Base-by-base conservation (phyloP, 2,113 vertebrate genomes). In the Danionella cerebrum region DNA sequence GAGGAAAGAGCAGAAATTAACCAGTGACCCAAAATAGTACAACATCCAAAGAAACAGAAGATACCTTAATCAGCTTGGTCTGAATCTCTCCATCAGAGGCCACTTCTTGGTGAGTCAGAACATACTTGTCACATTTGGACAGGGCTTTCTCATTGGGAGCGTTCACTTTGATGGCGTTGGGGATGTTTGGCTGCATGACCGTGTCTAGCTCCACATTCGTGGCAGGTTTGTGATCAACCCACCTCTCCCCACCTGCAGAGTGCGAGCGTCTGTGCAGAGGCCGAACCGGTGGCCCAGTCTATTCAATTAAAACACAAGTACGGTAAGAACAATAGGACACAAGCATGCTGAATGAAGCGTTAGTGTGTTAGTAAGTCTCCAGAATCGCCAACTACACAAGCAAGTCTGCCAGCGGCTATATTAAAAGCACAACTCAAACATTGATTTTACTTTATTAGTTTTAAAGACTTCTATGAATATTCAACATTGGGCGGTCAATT, bases 41-140 rank as follows among this genome's bases (percentile, higher is more conserved):
- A 3, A 12, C 27, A 8, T 6, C n/a, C 1, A 18, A 14, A 53
- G 11, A 22, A 45, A 21, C 3, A 19, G 9, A 9, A 27, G 25
- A 88, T 82, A 96, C 96, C 94, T 99, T 98, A 51, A 98, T 94
- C 2, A 98, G 87, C 18, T 94, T 91, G 63, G 95, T 98, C 58
- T 93, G 89, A 69, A 98, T 92, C 85, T 97, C 96, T 3, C 96
- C 95, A 59, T 98, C 93, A 0, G 96, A 97, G 31, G 93, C 93
- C 24, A 99, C 76, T 80, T 99, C 93, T 85, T 98, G 96, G 84
- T 99, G 95, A 0, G 95, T 98, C 74, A 98, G 85, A 86, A 97
- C 90, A n/a, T 98, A 99, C 82, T 93, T 90, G 85, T 98, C 93
- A 64, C 93, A 96, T 76, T 93, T 91, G 11, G 96, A 91, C 78